Base-by-base conservation (phyloP, 2,113 vertebrate species). In the Cyanoderma ruficeps region DNA sequence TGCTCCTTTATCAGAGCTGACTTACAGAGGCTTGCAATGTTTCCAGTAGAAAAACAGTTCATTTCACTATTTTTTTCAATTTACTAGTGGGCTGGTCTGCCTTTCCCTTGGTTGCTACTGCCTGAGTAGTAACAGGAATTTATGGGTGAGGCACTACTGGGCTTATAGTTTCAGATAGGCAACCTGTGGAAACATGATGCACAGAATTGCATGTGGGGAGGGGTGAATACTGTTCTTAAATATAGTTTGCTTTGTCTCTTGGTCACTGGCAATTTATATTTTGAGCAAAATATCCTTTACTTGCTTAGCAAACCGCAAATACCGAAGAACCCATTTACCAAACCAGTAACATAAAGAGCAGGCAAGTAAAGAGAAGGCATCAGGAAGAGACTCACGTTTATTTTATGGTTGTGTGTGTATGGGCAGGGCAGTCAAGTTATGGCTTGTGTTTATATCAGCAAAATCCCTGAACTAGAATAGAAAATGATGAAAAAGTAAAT, bases 1-100 rank as follows among this genome's bases (percentile, higher is more conserved):
- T 70, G 10, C 10, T 82, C 7, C 19, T 17, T 2, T 31, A 25
- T 17, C 25, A 79, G 30, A 35, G 18, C 31, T 79, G 44, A 50
- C 7, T 24, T 79, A 56, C 1, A 53, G n/a, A 69, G 33, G 2
- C 7, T 57, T 41, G 7, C 11, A 42, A 0, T 15, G 4, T 79
- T 88, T 75, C 16, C 56, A 50, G 13, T 41, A 17, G 37, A 63
- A 82, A 79, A 31, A 9, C 47, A 4, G 0, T 11, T 41, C 5
- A 22, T 77, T 56, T 46, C 22, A 25, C 13, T 60, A 18, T 27
- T 55, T 69, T 80, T 81, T 84, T 44, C 4, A 21, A 11, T 74
- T 82, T 70, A 6, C 33, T 61, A 19, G 18, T 50, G 19, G 16
- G 2, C 28, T 71, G 9, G 3, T 55, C 8, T 76, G 63, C 44